These are phyloP conservation scores for Anastrepha ludens DNA, from an alignment of 1,140 invertebrate species.

Conservation along the genomic window DNA sequence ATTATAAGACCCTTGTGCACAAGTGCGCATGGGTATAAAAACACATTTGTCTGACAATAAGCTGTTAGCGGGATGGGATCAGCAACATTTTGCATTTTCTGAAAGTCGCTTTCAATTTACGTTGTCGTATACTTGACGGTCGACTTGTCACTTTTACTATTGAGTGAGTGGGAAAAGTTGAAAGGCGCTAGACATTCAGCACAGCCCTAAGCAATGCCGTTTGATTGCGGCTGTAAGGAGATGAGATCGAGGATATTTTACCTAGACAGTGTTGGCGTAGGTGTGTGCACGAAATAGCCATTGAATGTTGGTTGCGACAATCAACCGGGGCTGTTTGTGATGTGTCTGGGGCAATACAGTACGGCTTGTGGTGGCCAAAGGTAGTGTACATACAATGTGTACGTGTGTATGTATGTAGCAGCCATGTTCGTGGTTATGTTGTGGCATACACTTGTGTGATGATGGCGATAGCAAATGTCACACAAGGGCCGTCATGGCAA, in stretches of 20 bases:
- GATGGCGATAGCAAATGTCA: constrained; percentile 11
- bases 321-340: background rate
- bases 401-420: background rate
- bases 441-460: background rate
- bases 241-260: background rate
- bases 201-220: background rate
- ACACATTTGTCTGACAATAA: too few species aligned
- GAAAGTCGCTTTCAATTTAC: constrained; percentile 29
- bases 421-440: constrained; percentile 34
- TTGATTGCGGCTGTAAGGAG: background rate
- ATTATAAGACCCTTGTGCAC: too few species aligned
- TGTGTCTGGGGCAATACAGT: background rate
- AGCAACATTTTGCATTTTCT: background rate
- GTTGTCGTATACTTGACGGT: background rate
- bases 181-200: background rate
- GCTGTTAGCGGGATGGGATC: background rate
- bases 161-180: background rate
- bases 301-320: background rate
- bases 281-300: background rate
- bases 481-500: background rate
- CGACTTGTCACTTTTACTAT: constrained; percentile 24
- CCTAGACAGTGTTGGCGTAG: background rate
- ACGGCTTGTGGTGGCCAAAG: constrained; percentile 19
- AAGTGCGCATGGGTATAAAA: background rate
- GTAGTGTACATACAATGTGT: background rate